Percentiles rank a stretch among this genome's conserved stretches.
Evolutionary conservation across 2,888 invertebrate species (phyloP).

Genomic region (Aphidius colemani): DNA sequence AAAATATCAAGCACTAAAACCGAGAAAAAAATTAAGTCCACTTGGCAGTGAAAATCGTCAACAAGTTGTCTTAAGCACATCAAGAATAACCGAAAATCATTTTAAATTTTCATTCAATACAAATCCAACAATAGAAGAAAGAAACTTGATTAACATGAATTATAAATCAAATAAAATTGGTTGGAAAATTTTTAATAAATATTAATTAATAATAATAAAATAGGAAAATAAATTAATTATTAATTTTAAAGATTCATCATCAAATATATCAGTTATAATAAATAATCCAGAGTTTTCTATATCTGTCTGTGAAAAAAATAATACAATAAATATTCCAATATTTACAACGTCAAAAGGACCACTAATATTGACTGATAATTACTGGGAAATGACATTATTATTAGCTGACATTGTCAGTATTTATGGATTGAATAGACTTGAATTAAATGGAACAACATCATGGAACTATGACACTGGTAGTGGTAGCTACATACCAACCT

Average conservation of each 20-base stretch:
- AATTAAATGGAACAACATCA: conserved; percentile 49
- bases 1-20: conserved; percentile 24
- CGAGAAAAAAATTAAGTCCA: conserved; percentile 33
- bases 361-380: conserved; percentile 65
- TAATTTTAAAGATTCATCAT: conserved; percentile 15
- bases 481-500: conserved; percentile 32
- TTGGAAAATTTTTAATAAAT: too few species aligned
- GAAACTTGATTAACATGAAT: too few species aligned
- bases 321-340: conserved; percentile 55
- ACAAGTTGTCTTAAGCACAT: conserved; percentile 24
- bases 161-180: too few species aligned
- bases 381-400: conserved; percentile 67
- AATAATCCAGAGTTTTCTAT: conserved; percentile 39
- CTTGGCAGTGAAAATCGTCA: conserved; percentile 51
- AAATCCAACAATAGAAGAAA: neutral
- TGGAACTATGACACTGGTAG: conserved; percentile 42
- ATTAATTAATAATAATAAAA: too few species aligned
- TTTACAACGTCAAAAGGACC: conserved; percentile 66
- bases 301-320: conserved; percentile 52
- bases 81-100: conserved; percentile 30
- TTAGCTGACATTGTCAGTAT: conserved; percentile 62
- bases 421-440: conserved; percentile 66
- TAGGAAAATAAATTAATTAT: too few species aligned
- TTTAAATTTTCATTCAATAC: conserved; percentile 30
- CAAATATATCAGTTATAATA: conserved; percentile 31